Conservation (phyloP, 2,888 invertebrate genomes). For the Craniophora ligustri region DNA sequence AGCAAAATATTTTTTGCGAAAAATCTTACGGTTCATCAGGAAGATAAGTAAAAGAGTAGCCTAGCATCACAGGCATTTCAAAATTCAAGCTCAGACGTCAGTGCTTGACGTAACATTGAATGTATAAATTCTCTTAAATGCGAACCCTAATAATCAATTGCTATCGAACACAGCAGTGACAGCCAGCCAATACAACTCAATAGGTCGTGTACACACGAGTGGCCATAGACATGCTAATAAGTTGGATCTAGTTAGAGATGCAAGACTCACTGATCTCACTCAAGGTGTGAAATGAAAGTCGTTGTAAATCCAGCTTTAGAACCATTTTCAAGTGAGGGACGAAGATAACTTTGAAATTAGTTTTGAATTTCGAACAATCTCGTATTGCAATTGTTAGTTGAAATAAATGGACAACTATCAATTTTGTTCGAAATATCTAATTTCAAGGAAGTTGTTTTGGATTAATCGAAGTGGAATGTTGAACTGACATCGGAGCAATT, state of each 20-base stretch:
- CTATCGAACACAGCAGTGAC: slow-evolving; percentile 28
- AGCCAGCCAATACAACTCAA: slow-evolving; percentile 44
- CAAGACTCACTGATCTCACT: slow-evolving; percentile 58
- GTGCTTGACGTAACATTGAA: neutral
- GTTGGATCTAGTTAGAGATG: slow-evolving; percentile 63
- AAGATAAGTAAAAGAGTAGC: no score
- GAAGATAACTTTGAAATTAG: slow-evolving; percentile 72
- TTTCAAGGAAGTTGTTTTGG: slow-evolving; percentile 23
- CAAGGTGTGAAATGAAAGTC: slow-evolving; percentile 71
- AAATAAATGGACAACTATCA: slow-evolving; percentile 47
- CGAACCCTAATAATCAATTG: slow-evolving; percentile 22
- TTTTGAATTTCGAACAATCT: slow-evolving; percentile 69
- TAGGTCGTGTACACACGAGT: slow-evolving; percentile 48
- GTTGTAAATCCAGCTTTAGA: slow-evolving; percentile 64
- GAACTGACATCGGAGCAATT: slow-evolving; percentile 16
- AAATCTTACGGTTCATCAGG: no score
- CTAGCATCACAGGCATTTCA: no score
- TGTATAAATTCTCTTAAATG: neutral
- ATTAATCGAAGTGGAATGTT: slow-evolving; percentile 22
- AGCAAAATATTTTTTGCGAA: no score
- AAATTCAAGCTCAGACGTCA: neutral
- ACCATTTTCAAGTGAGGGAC: slow-evolving; percentile 60
- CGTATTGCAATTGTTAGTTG: slow-evolving; percentile 58
- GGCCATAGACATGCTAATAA: slow-evolving; percentile 65
- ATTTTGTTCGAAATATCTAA: slow-evolving; percentile 23